phyloP scores from a whole-genome alignment of 2,113 vertebrate genomes.

The Dromaius novaehollandiae region DNA sequence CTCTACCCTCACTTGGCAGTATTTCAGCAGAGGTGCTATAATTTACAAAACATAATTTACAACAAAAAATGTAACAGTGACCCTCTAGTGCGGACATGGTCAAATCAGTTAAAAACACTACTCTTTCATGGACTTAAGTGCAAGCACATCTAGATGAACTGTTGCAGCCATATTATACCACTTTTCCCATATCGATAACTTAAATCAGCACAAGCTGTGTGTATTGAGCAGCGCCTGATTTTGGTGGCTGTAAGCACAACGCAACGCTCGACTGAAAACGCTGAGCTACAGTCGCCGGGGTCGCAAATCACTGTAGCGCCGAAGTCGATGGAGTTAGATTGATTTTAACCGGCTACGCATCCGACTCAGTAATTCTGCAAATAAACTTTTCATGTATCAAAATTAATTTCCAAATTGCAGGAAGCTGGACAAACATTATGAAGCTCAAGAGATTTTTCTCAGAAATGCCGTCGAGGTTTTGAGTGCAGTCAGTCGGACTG shows the following conservation, averaged over 20 bases:
- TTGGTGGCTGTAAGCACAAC: rapidly evolving
- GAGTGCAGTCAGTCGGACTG: neutral
- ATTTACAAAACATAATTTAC: neutral
- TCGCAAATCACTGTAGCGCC: neutral
- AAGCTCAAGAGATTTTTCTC: neutral
- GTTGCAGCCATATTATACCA: neutral
- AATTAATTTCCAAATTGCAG: neutral
- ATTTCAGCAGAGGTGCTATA: neutral
- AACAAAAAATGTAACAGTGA: neutral
- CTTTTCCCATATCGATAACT: neutral
- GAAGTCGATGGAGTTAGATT: neutral
- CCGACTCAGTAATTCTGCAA: neutral
- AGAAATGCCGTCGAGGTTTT: neutral
- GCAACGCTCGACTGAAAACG: neutral
- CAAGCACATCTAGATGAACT: neutral
- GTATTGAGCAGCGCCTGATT: rapidly evolving
- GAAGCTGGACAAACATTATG: neutral
- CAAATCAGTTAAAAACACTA: neutral
- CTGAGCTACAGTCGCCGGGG: rapidly evolving
- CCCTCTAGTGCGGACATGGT: neutral
- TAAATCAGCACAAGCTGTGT: neutral
- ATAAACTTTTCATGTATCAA: neutral
- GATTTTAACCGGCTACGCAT: neutral
- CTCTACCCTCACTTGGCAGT: neutral
- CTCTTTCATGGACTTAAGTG: neutral